These are phyloP conservation scores for Agapornis roseicollis DNA, from an alignment of 2,113 vertebrate genomes.

Conservation along the genomic window DNA sequence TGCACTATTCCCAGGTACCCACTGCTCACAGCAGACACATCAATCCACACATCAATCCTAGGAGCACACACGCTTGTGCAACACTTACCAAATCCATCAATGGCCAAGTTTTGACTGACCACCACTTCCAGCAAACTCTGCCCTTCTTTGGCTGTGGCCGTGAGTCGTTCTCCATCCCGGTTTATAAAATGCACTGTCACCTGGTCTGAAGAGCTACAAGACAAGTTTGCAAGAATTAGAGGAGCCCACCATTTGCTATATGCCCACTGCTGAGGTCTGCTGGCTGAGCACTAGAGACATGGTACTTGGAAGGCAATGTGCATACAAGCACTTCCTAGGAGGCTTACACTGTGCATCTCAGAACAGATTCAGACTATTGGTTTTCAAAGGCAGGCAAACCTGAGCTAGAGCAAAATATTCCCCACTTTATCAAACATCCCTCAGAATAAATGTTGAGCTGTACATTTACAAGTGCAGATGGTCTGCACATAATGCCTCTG, in stretches of 20 bases:
- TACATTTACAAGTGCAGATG: not conserved
- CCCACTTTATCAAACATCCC: not conserved
- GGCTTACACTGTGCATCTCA: not conserved
- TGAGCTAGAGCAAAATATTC: not conserved
- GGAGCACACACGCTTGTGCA: not conserved
- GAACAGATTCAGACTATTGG: not conserved
- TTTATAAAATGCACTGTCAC: conserved; percentile 76
- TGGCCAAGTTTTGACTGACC: conserved; percentile 74
- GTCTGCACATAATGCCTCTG: not conserved
- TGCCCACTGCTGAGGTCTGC: not conserved
- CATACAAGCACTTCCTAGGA: not conserved
- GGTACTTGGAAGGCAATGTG: not conserved
- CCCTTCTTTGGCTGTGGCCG: conserved; percentile 70
- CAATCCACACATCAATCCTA: not conserved
- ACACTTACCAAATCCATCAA: conserved; percentile 77
- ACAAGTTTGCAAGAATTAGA: not conserved
- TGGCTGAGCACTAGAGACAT: not conserved
- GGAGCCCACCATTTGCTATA: not conserved
- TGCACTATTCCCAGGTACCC: not conserved
- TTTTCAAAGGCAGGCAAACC: not conserved
- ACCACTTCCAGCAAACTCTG: conserved; percentile 76
- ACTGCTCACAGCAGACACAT: not conserved
- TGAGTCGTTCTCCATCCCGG: conserved; percentile 69
- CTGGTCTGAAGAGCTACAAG: conserved; percentile 43
- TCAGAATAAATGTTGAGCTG: not conserved